Base-by-base conservation (phyloP, 2,113 vertebrate genomes). In the Agelaius phoeniceus region DNA sequence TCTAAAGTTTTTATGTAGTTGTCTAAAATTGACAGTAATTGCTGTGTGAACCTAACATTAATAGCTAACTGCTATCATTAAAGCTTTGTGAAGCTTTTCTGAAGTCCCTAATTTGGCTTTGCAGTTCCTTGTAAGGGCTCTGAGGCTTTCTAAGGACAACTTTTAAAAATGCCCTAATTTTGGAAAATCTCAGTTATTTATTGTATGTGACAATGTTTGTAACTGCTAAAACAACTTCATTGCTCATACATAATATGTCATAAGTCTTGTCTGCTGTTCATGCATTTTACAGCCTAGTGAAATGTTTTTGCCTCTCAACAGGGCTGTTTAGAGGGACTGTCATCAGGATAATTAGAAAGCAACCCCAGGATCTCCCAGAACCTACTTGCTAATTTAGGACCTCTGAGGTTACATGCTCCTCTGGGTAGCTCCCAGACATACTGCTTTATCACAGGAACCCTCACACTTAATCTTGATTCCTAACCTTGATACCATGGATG, bases 81-180 rank as follows among this genome's bases (percentile, higher is more conserved):
- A 18, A 37, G 24, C 15, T 82, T 85, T 78, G 11, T 72, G 54
- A 76, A 72, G 15, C 43, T 84, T 55, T 43, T 30, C 52, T 3
- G 2, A 91, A 82, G n/a, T 51, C 43, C 12, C 33, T 63, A 11
- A 31, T 62, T 81, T 66, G 55, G 35, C 75, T 93, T 87, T 89
- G 43, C 55, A 44, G 43, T n/a, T 87, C 51, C 68, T 84, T 91
- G 26, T 69, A 80, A 66, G 74, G 22, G 13, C 66, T 86, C n/a
- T 80, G 59, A 62, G 80, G 63, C 15, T 92, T 86, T 94, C 73
- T 81, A 80, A 89, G 72, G 65, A 87, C 62, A 94, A 74, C 37
- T 83, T 86, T 11, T 4, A 21, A 81, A 91, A 91, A 92, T 35
- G 58, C 6, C 14, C 37, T 81, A 30, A 49, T 81, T 84, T 77